phyloP scores from a whole-genome alignment of 1,140 invertebrate species.

The Anagrus nilaparvatae region DNA sequence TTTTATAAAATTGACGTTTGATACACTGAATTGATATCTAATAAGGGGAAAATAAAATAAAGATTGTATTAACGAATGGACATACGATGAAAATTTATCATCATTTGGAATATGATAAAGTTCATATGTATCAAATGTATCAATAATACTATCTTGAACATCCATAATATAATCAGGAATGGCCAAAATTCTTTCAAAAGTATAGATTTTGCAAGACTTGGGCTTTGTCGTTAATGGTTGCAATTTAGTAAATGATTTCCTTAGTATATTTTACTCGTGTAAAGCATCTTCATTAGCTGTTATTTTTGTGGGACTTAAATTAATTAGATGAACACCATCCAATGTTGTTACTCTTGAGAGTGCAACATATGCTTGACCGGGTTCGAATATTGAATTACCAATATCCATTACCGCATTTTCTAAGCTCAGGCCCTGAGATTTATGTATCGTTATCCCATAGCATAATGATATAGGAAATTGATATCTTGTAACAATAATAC shows the following conservation, averaged over 20 bases:
- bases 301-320: conserved; percentile 22
- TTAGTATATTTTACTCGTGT: conserved; percentile 24
- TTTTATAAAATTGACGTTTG: conserved; percentile 16
- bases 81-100: too few relatives aligned
- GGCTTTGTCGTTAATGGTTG: too few relatives aligned
- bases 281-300: conserved; percentile 20
- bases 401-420: conserved; percentile 23
- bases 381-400: conserved; percentile 24
- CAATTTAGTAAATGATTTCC: too few relatives aligned
- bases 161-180: too few relatives aligned
- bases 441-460: conserved; percentile 34
- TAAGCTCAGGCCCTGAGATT: conserved; percentile 31
- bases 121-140: too few relatives aligned
- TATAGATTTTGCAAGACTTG: too few relatives aligned
- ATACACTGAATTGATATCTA: too few relatives aligned
- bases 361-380: conserved; percentile 31
- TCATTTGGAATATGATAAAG: too few relatives aligned
- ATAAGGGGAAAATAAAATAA: too few relatives aligned
- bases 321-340: conserved; percentile 25
- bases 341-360: conserved; percentile 28
- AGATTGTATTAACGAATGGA: too few relatives aligned
- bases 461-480: conserved; percentile 32
- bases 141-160: too few relatives aligned
- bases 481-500: conserved; percentile 23
- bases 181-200: too few relatives aligned